A percentile compares a stretch with the other conserved stretches of the same genome.
Conservation (phyloP, 30 jellyfish, hydroid and myxozoan genomes). For the Aurelia aurita region DNA sequence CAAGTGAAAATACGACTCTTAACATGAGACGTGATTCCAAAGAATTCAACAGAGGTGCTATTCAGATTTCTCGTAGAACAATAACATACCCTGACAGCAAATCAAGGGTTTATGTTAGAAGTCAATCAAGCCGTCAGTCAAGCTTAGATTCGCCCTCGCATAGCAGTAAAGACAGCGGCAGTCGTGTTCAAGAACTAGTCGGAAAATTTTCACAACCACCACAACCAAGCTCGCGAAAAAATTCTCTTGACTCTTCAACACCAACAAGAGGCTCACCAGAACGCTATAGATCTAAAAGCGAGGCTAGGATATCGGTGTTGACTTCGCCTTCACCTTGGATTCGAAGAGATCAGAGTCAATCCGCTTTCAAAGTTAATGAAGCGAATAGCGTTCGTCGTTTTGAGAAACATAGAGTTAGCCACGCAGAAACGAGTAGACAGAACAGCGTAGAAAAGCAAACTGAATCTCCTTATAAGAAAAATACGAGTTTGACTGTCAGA, state of each 20-base stretch:
- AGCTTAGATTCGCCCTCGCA: conserved; percentile 36
- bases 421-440: conserved; percentile 5
- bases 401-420: conserved; percentile 39
- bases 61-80: conserved; percentile 25
- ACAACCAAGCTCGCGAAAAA: conserved; percentile 23
- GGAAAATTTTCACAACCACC: conserved; percentile 55
- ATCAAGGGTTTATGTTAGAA: not conserved
- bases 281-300: conserved; percentile 54
- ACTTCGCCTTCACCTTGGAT: conserved; percentile 83
- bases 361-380: conserved; percentile 12
- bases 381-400: conserved; percentile 34
- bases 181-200: conserved; percentile 71
- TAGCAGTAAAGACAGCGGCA: conserved; percentile 36
- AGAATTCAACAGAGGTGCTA: not conserved
- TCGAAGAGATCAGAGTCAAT: conserved; percentile 39
- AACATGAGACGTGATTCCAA: not conserved
- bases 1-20: not conserved
- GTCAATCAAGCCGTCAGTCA: conserved; percentile 48
- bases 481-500: conserved; percentile 52
- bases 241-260: conserved; percentile 54
- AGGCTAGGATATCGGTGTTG: conserved; percentile 72
- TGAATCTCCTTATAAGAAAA: conserved; percentile 56
- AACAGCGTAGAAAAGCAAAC: not conserved
- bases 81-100: conserved; percentile 18
- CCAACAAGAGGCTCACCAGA: conserved; percentile 40